phyloP scores from a whole-genome alignment of 2,888 invertebrate genomes.

The Omphaloscelis lunosa region DNA sequence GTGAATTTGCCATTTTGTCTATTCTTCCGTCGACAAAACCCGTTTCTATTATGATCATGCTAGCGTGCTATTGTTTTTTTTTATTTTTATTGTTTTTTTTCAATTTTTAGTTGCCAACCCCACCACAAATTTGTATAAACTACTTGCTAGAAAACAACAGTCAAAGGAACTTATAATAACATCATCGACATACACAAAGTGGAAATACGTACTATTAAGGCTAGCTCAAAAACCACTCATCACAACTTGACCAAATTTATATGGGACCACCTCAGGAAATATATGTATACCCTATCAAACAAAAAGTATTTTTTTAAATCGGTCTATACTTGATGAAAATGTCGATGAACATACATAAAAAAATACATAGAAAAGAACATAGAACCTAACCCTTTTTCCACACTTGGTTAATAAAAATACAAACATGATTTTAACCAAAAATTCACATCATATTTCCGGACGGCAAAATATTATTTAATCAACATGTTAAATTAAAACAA shows the following conservation, averaged over 20 bases:
- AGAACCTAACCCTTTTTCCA: too few relatives aligned
- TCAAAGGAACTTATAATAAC: not conserved
- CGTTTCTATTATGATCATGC: too few relatives aligned
- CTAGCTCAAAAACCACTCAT: too few relatives aligned
- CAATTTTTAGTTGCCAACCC: not conserved
- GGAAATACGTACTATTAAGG: not conserved
- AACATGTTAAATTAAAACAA: constrained; percentile 36
- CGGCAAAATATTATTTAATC: constrained; percentile 25
- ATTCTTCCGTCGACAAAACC: too few relatives aligned
- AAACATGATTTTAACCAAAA: not conserved
- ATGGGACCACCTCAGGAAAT: too few relatives aligned
- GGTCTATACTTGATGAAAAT: not conserved
- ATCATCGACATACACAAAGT: not conserved
- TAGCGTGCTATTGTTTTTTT: accelerated
- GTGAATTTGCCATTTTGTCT: too few relatives aligned
- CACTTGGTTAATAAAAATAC: not conserved
- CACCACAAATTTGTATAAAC: not conserved
- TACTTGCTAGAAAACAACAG: not conserved
- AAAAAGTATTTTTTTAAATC: not conserved
- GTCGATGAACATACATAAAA: not conserved
- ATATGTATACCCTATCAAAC: not conserved
- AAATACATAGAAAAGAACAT: not conserved
- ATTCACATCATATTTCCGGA: constrained; percentile 2
- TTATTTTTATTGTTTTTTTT: not conserved
- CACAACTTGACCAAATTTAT: too few relatives aligned